Base-by-base conservation (phyloP, 2,888 invertebrate genomes). In the Aromia moschata region DNA sequence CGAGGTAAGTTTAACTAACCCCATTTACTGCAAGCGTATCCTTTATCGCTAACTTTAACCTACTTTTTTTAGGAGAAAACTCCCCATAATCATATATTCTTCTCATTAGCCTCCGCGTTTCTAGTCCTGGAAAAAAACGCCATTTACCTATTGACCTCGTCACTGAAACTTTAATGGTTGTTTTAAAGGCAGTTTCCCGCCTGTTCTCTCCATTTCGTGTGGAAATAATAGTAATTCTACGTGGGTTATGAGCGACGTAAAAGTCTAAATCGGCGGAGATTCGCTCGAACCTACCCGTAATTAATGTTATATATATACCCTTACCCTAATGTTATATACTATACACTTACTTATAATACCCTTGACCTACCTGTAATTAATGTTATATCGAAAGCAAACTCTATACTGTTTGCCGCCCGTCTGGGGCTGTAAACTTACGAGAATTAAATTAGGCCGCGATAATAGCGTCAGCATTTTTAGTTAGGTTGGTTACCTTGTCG, bases 61-160 rank as follows among this genome's bases (percentile, higher is more conserved):
- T n/a, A n/a, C n/a, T n/a, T n/a, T n/a, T n/a, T n/a, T n/a, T n/a
- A n/a, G n/a, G n/a, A n/a, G n/a, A 33, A 33, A 33, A 33, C 11
- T 11, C 7, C n/a, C 33, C 3, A 11, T 44, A 20, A 25, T 30
- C 44, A 30, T 11, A 12, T 30, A 44, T 30, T 44, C 44, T 44
- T 30, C 17, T 36, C 47, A 18, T 47, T 47, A 37, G 37, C 47
- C 41, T 47, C 44, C 14, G 7, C 14, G 14, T 30, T 4, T 25
- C 11, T 16, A 2, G 43, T 11, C 18, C 33, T 46, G 36, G 18
- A 36, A 36, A 11, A 43, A n/a, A 10, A 2, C 14, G 43, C 12
- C 43, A 20, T 18, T 43, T 38, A 38, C 38, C 47, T 49, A 38
- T 49, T 49, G 38, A 49, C 38, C 49, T 38, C 30, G 20, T 25